Conservation (phyloP, 2,888 invertebrate genomes). For the Barypeithes pellucidus region DNA sequence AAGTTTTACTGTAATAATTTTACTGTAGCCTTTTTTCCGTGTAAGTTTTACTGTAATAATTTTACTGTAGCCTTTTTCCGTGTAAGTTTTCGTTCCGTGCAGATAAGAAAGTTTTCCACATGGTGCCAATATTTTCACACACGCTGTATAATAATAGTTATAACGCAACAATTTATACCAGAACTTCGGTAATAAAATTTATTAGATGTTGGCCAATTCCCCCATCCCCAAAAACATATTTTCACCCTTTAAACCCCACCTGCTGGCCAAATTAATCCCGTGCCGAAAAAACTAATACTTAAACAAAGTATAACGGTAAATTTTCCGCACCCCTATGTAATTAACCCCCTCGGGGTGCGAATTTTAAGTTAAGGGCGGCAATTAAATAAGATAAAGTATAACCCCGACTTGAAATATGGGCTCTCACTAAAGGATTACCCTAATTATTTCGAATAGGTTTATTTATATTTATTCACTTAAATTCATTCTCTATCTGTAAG, state of each 20-base stretch:
- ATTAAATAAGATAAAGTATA: slow-evolving; percentile 52
- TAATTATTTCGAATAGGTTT: slow-evolving; percentile 32
- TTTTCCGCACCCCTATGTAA: slow-evolving; percentile 48
- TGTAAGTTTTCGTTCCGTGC: too few relatives aligned
- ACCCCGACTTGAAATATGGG: slow-evolving; percentile 43
- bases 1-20: too few relatives aligned
- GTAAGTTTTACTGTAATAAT: too few relatives aligned
- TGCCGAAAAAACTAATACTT: slow-evolving; percentile 42
- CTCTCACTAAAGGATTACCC: slow-evolving; percentile 12
- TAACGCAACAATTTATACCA: too few relatives aligned
- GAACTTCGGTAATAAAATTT: too few relatives aligned
- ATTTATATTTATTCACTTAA: slow-evolving; percentile 20
- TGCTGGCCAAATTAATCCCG: slow-evolving; percentile 36
- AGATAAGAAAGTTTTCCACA: too few relatives aligned
- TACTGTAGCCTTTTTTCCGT: too few relatives aligned
- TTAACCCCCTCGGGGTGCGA: slow-evolving; percentile 33
- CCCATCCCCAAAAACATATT: slow-evolving; percentile 18
- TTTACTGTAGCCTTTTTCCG: too few relatives aligned
- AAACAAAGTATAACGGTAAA: slow-evolving; percentile 52
- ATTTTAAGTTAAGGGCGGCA: slow-evolving; percentile 45
- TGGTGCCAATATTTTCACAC: too few relatives aligned
- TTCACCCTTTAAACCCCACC: slow-evolving; percentile 33
- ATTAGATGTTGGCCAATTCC: neutral
- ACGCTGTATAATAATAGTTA: too few relatives aligned
- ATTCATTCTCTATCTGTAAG: neutral